These are phyloP conservation scores for Euclidia mi DNA, from an alignment of 2,888 invertebrate species.

Conservation along the genomic window DNA sequence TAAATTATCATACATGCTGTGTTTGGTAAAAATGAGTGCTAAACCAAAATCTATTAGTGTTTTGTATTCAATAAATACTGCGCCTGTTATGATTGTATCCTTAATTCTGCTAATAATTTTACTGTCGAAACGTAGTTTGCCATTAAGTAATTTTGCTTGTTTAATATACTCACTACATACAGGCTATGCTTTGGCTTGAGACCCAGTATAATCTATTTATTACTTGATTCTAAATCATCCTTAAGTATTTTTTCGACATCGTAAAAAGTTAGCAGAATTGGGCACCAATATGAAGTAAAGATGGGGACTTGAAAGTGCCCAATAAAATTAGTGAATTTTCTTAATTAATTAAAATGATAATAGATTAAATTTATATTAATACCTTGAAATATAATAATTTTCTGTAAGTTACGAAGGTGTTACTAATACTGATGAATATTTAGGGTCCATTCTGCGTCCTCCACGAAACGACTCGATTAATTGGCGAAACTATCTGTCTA, in stretches of 20 bases:
- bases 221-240: neutral
- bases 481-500: slow-evolving; percentile 52
- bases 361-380: slow-evolving; percentile 50
- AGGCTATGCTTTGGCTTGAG: slow-evolving; percentile 3
- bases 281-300: slow-evolving; percentile 32
- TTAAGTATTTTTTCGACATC: slow-evolving; percentile 35
- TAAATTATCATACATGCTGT: slow-evolving; percentile 49
- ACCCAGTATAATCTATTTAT: neutral
- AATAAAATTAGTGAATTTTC: slow-evolving; percentile 36
- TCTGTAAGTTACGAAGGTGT: slow-evolving; percentile 52
- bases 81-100: slow-evolving; percentile 13
- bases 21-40: slow-evolving; percentile 44
- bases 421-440: slow-evolving; percentile 57
- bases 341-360: slow-evolving; percentile 38
- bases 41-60: slow-evolving; percentile 35
- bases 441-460: slow-evolving; percentile 56
- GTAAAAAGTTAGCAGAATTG: slow-evolving; percentile 55
- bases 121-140: slow-evolving; percentile 42
- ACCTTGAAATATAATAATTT: slow-evolving; percentile 53
- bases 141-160: slow-evolving; percentile 17
- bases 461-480: slow-evolving; percentile 47
- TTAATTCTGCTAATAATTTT: slow-evolving; percentile 55
- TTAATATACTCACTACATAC: slow-evolving; percentile 11
- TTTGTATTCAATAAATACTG: slow-evolving; percentile 1
- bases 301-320: slow-evolving; percentile 33